Evolutionary conservation across 2,113 vertebrate genomes (phyloP).

Genomic region (Zeus faber): DNA sequence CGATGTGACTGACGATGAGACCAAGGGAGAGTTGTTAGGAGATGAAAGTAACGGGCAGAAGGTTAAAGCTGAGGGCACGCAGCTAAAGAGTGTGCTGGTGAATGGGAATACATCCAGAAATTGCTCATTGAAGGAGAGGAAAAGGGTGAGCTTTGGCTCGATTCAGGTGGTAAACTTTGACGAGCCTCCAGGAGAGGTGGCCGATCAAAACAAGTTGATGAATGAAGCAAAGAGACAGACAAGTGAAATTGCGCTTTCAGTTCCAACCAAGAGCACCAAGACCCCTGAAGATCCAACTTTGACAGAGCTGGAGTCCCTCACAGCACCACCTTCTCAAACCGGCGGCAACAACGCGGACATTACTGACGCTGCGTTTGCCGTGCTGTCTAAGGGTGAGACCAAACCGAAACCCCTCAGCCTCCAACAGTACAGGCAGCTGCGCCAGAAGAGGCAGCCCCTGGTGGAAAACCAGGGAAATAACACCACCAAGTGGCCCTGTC

Average conservation of each 20-base stretch:
- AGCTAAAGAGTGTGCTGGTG: slow-evolving; percentile 40
- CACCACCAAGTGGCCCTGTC: slow-evolving; percentile 83
- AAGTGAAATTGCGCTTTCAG: background rate
- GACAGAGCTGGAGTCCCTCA: slow-evolving; percentile 3
- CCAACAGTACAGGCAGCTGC: slow-evolving; percentile 85
- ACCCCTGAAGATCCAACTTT: slow-evolving; percentile 6
- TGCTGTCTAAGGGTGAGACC: slow-evolving; percentile 41
- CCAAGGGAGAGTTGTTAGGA: background rate
- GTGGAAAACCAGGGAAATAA: slow-evolving; percentile 52
- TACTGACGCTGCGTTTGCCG: background rate
- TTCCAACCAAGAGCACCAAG: background rate
- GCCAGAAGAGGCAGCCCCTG: slow-evolving; percentile 67
- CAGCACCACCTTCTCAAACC: background rate
- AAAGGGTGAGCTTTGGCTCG: slow-evolving; percentile 68
- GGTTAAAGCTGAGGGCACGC: background rate
- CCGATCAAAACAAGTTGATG: slow-evolving; percentile 3
- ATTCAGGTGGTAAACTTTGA: slow-evolving; percentile 53
- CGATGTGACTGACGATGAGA: slow-evolving; percentile 61
- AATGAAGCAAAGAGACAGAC: background rate
- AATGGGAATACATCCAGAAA: slow-evolving; percentile 26
- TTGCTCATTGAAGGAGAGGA: slow-evolving; percentile 41
- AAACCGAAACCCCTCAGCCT: slow-evolving; percentile 85
- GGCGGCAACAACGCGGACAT: background rate
- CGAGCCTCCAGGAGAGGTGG: slow-evolving; percentile 2
- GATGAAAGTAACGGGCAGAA: background rate